Evolutionary conservation across 2,113 vertebrate genomes (phyloP), one percentile per base, ranked within the genome.

Genomic region (Aviceda subcristata): DNA sequence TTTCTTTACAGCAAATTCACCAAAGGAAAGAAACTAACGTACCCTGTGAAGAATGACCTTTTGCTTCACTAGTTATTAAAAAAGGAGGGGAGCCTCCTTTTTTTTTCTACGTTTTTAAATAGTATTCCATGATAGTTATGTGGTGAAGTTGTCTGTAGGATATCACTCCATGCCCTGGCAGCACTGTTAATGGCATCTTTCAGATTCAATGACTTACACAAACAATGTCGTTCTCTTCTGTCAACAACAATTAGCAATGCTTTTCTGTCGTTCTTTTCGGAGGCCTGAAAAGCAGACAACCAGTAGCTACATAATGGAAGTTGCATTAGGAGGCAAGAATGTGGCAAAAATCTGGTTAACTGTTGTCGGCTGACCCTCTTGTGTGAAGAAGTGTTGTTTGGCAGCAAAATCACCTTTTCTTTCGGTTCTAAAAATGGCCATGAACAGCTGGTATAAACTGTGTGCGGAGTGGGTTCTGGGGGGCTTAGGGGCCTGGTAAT

Each of bases 311-410:
- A 96, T 95, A 97, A 97, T 97, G 86, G 66, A 97, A 97, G 91
- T 94, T 94, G 94, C 89, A 95, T 97, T 97, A 97, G 94, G 95
- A 97, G 92, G 97, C 97, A 97, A 96, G 97, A 97, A 97, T 79
- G 95, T 96, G 95, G 97, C 95, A 97, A 97, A 97, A 97, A 97
- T 97, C 93, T 97, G 95, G 94, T 97, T 97, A 97, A 97, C 96
- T 96, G 96, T 96, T 95, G 97, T 97, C 83, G 74, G 92, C 91
- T 94, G 95, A 96, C 95, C 94, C 89, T 97, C 95, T 97, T 96
- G 80, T 94, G 95, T 90, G 92, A 96, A 96, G 88, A 92, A 95
- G 89, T 95, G 94, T 43, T 97, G 91, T 95, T 94, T 91, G 94
- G 95, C 91, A 95, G 96, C 38, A 97, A 95, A 97, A 97, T 91